phyloP scores from a whole-genome alignment of 1,140 invertebrate species.

The Temnothorax curvispinosus region DNA sequence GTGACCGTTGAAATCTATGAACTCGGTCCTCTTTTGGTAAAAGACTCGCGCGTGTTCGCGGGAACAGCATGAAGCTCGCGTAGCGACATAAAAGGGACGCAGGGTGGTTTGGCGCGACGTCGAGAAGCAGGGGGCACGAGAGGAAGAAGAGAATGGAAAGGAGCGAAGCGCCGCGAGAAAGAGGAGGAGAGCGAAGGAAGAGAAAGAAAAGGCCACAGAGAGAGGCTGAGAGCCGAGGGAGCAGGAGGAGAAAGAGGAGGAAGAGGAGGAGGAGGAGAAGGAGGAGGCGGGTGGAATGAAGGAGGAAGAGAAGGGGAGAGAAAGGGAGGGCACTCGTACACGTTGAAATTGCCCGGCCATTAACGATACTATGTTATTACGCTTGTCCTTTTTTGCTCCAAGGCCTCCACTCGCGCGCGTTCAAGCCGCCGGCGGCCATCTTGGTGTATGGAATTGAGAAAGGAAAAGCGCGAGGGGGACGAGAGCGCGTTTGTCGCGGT shows the following conservation, averaged over 20 bases:
- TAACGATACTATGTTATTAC: slow-evolving; percentile 86
- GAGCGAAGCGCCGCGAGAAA: neutral
- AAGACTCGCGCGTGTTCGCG: slow-evolving; percentile 2
- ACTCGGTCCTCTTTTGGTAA: slow-evolving; percentile 41
- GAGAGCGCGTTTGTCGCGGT: slow-evolving; percentile 23
- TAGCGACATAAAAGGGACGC: slow-evolving; percentile 16
- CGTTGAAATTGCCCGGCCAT: slow-evolving; percentile 85
- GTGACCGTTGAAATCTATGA: slow-evolving; percentile 27
- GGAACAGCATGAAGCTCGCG: neutral
- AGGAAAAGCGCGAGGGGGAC: slow-evolving; percentile 59
- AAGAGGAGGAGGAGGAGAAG: slow-evolving; percentile 5
- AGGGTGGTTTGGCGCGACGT: slow-evolving; percentile 52
- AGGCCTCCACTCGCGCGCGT: slow-evolving; percentile 76
- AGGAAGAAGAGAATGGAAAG: neutral
- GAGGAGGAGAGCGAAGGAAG: neutral
- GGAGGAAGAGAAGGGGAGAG: slow-evolving; percentile 53
- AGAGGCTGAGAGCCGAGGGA: slow-evolving; percentile 21
- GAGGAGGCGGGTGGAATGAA: slow-evolving; percentile 37
- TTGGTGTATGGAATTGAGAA: slow-evolving; percentile 83
- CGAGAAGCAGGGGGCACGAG: slow-evolving; percentile 4
- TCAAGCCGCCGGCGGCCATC: slow-evolving; percentile 80
- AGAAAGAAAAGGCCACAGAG: slow-evolving; percentile 30
- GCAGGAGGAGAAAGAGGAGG: neutral
- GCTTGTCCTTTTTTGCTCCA: slow-evolving; percentile 84
- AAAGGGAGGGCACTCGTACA: slow-evolving; percentile 79